phyloP scores from a whole-genome alignment of 2,888 invertebrate species.

The Amblyteles armatorius region DNA sequence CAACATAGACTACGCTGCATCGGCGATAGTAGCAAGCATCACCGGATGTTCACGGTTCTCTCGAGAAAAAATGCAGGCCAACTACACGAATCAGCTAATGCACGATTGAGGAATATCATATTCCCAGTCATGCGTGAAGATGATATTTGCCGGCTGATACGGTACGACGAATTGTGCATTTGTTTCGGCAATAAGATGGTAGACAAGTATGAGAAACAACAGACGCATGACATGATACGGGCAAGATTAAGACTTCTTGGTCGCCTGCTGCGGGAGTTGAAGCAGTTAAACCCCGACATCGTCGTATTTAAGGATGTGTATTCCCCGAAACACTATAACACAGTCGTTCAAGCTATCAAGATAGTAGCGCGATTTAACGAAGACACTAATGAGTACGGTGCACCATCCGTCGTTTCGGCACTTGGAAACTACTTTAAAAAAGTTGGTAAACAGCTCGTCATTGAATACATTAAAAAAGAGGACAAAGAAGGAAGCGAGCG shows the following conservation, averaged over 20 bases:
- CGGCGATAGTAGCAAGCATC: conserved; percentile 24
- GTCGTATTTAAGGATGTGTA: conserved; percentile 36
- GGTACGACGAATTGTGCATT: conserved; percentile 58
- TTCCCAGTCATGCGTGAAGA: conserved; percentile 59
- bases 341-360: conserved; percentile 26
- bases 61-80: conserved; percentile 26
- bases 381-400: conserved; percentile 36
- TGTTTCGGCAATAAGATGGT: conserved; percentile 56
- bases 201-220: conserved; percentile 58
- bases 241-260: conserved; percentile 58
- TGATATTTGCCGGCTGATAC: conserved; percentile 35
- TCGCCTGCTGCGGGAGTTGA: conserved; percentile 50
- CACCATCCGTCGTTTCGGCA: conserved; percentile 38
- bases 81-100: conserved; percentile 44
- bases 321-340: conserved; percentile 48
- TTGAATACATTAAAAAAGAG: conserved; percentile 54
- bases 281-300: conserved; percentile 42
- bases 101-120: conserved; percentile 42
- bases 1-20: conserved; percentile 41
- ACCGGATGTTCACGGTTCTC: conserved; percentile 34
- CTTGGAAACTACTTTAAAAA: conserved; percentile 40
- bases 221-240: conserved; percentile 57
- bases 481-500: conserved; percentile 37
- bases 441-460: conserved; percentile 52
- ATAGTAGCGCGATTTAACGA: conserved; percentile 42